Evolutionary conservation across 2,113 vertebrate species (phyloP).

Genomic region (Delphinapterus leucas): DNA sequence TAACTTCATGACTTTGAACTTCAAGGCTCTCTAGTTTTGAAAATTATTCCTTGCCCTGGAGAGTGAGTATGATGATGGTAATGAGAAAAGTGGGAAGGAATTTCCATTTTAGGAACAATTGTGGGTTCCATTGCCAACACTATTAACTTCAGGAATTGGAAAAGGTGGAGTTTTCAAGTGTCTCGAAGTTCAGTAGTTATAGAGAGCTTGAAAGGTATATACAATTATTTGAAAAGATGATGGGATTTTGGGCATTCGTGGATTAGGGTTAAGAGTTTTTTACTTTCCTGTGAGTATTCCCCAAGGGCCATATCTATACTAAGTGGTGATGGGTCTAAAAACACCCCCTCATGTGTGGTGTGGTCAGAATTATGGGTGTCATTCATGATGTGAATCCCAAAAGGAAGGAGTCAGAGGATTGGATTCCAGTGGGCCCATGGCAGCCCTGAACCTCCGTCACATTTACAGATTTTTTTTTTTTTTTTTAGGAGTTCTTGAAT

Average conservation of each 20-base stretch:
- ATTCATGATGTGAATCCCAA: fast-evolving
- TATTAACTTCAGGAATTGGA: neutral
- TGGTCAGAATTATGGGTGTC: fast-evolving
- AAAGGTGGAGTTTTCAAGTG: neutral
- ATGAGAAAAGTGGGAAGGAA: neutral
- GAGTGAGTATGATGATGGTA: neutral
- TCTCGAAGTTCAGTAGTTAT: neutral
- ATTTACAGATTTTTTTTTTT: neutral
- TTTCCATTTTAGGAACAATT: neutral
- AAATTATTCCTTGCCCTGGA: neutral
- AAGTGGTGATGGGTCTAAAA: neutral
- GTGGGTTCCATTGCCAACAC: neutral
- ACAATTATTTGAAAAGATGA: neutral
- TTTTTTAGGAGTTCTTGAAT: neutral
- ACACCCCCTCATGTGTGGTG: fast-evolving
- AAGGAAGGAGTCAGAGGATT: neutral
- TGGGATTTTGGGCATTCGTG: neutral
- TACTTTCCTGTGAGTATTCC: neutral
- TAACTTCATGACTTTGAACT: neutral
- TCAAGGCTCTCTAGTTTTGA: neutral
- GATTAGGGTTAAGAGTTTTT: neutral
- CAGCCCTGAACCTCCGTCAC: neutral
- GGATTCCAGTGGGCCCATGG: neutral
- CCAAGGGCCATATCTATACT: neutral
- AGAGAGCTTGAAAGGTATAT: neutral